These are phyloP conservation scores for Myripristis murdjan DNA, from an alignment of 2,797 vertebrate genomes.

Conservation along the genomic window DNA sequence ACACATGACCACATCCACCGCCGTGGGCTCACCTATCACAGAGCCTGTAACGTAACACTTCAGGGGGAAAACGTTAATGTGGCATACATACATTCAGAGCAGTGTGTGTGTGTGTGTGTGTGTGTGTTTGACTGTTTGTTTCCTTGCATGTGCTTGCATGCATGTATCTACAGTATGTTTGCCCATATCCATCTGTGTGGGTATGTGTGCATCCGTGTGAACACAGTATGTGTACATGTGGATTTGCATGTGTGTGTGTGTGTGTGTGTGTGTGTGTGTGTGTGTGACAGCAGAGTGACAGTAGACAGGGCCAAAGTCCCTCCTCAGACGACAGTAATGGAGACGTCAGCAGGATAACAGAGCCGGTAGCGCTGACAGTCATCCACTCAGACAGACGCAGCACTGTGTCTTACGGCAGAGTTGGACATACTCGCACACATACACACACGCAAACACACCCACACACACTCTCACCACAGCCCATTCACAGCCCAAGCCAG, in stretches of 20 bases:
- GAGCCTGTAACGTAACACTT: conserved; percentile 27
- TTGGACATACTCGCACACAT: conserved; percentile 18
- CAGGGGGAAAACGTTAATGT: neutral
- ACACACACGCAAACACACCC: conserved; percentile 9
- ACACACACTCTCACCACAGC: conserved; percentile 3
- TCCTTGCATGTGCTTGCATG: neutral
- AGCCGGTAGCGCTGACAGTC: conserved; percentile 54
- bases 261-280: conserved; percentile 8
- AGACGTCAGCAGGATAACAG: conserved; percentile 61
- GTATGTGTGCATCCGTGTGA: too few species aligned
- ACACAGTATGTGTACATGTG: too few species aligned
- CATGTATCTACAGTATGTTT: conserved; percentile 1
- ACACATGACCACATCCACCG: conserved; percentile 49
- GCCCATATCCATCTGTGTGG: neutral
- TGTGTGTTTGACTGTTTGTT: neutral
- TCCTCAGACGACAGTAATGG: conserved; percentile 59
- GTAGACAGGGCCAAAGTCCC: conserved; percentile 40
- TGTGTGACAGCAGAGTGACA: conserved; percentile 50
- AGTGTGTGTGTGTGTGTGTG: neutral
- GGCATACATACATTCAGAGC: neutral
- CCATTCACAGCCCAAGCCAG: conserved; percentile 6
- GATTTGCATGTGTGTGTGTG: neutral
- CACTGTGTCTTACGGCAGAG: conserved; percentile 20
- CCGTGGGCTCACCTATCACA: conserved; percentile 25
- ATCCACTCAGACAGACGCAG: conserved; percentile 52